Evolutionary conservation across 2,888 invertebrate genomes (phyloP), one percentile per base, ranked within the genome.

Genomic region (Xestia xanthographa): DNA sequence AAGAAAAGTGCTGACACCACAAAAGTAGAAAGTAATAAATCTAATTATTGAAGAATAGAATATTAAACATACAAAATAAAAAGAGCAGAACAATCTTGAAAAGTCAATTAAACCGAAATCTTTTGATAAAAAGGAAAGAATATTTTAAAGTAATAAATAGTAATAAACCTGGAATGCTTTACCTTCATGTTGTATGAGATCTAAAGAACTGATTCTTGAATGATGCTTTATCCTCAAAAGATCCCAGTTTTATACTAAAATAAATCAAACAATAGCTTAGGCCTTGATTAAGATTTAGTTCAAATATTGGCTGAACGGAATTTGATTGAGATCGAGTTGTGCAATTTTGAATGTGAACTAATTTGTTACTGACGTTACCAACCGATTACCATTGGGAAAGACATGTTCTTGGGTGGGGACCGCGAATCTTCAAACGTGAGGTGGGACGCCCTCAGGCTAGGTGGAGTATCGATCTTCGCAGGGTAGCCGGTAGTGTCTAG

Each of bases 151-250:
- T 5, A 50, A 67, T 45, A 5, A 74, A 26, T 66, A 41, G 34
- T 9, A 69, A 63, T 66, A 67, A 77, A 43, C 20, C 14, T 66
- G 43, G 5, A 0, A 63, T 48, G 4, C 17, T 56, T 79, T 93
- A 95, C 96, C 96, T 95, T 94, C 95, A 96, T 96, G 68, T 88
- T 93, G 90, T 82, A 78, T 93, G 94, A 95, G 94, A 94, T 95
- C 93, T 90, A 90, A 83, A 88, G 89, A 90, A 91, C 80, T 71
- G 66, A 83, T 82, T 72, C 78, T 73, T 84, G 91, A 94, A 92
- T 95, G 94, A 93, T 95, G 91, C 14, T 34, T 53, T 8, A 43
- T 68, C 53, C 34, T 20, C 58, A 5, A 9, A 38, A 66, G 63
- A 68, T 66, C 62, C 82, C 79, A 87, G 90, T 93, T 95, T 92